Evolutionary conservation across 2,888 invertebrate genomes (phyloP), one percentile per base, ranked within the genome.

Genomic region (Ophion slaviceki): DNA sequence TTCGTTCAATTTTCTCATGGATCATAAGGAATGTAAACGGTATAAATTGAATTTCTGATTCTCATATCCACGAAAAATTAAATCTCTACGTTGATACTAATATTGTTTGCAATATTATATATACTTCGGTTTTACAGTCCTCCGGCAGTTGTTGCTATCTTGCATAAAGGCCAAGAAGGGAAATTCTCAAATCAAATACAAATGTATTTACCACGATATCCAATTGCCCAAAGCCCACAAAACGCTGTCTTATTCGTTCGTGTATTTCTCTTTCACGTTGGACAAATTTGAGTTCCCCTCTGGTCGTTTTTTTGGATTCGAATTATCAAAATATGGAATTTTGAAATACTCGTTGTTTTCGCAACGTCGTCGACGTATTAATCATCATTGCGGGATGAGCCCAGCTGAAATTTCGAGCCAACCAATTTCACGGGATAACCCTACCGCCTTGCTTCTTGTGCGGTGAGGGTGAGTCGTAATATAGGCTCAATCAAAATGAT

Each of bases 381-480:
- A 71, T 77, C 32, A 71, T 72, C 66, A 62, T 5, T 6, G 20
- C 40, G 28, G 71, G 57, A 82, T n/a, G 14, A 45, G 57, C 57
- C 59, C 64, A n/a, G n/a, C 45, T 57, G n/a, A 64, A 77, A 77
- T 82, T 71, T 17, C 47, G 70, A 47, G 28, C n/a, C 20, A 40
- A 71, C 47, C 47, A 79, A 79, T 70, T 77, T 64, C 57, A 71
- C 62, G 57, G 64, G 67, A 61, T 45, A 17, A 76, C 45, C 57
- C 45, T 20, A 68, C 47, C n/a, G 47, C 11, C 8, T 0, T 47
- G 40, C 47, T 28, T 76, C 75, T 45, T 8, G 10, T 24, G 3
- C 3, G 62, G 76, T 36, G 32, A 53, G 53, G 53, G 62, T 40
- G 8, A 62, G 36, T 40, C 24, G 24, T 2, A 45, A 66, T 57